Evolutionary conservation across 2,888 invertebrate genomes (phyloP), one percentile per base, ranked within the genome.

Genomic region (Byasa hedistus): DNA sequence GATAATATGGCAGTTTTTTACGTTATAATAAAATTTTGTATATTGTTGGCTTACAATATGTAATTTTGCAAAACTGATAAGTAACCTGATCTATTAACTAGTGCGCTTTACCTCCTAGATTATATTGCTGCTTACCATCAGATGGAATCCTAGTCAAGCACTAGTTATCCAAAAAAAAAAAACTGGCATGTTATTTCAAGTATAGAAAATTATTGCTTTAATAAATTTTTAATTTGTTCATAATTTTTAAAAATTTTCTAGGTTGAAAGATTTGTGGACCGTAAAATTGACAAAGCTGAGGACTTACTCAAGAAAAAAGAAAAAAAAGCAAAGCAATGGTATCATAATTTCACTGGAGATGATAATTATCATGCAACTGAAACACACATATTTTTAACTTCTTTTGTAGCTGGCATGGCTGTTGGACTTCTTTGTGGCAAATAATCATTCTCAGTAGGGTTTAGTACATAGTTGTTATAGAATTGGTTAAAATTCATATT

Each of bases 251-350:
- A 1, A 32, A n/a, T 8, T 39, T 88, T 93, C 59, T 91, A 97
- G 96, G 94, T 96, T 75, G 97, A 96, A 86, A 93, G 95, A 82
- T 96, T 92, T 92, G 94, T 97, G 71, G 96, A 97, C 82, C 94
- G 95, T 73, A 96, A 97, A 89, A 74, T 96, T 72, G 95, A 96
- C 80, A 95, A 95, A 89, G 96, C 96, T 64, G 96, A 96, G 86
- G 94, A 94, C 75, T 79, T 94, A 68, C 75, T 96, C 70, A 95
- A 94, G 87, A 94, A 94, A 77, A 95, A 95, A 73, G 93, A 95
- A 83, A 88, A 91, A 64, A 94, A 94, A 82, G 95, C 95, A 19
- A 95, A 94, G 76, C 94, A 93, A 78, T 97, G 96, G 97, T 96
- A 95, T 77, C 92, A 94, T 69, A 93, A 93, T 71, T 81, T 96